A percentile compares a stretch with the other conserved stretches of the same genome.
phyloP scores from a whole-genome alignment of 2,888 invertebrate species.

The Chrysolina oricalcia region DNA sequence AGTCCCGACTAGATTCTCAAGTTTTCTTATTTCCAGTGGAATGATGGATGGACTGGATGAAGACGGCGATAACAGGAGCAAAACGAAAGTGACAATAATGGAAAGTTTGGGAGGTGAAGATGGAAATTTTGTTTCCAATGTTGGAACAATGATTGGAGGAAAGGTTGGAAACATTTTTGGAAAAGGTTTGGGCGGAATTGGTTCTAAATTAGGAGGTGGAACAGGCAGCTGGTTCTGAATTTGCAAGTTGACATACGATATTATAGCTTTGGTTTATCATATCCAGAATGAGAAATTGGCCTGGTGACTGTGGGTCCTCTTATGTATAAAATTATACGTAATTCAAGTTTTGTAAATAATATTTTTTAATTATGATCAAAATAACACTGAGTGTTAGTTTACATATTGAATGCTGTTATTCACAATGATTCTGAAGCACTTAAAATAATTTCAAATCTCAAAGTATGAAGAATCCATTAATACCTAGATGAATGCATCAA shows the following conservation, averaged over 20 bases:
- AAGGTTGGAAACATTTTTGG: constrained; percentile 92
- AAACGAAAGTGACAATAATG: constrained; percentile 77
- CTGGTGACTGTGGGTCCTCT: constrained; percentile 46
- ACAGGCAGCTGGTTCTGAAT: constrained; percentile 88
- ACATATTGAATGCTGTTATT: constrained; percentile 42
- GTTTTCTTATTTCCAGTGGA: constrained; percentile 55
- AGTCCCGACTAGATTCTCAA: no score
- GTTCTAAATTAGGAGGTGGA: constrained; percentile 90
- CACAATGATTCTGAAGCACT: constrained; percentile 40
- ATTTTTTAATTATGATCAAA: constrained; percentile 47
- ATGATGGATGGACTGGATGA: constrained; percentile 73
- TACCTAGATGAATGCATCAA: constrained; percentile 37
- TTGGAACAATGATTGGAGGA: constrained; percentile 89
- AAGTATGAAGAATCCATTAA: constrained; percentile 15
- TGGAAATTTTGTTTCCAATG: constrained; percentile 84
- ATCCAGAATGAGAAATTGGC: constrained; percentile 46
- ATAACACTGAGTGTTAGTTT: constrained; percentile 45
- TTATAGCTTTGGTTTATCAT: constrained; percentile 39
- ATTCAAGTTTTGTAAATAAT: constrained; percentile 48
- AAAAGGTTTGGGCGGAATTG: constrained; percentile 91
- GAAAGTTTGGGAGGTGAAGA: constrained; percentile 80
- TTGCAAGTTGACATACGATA: constrained; percentile 45
- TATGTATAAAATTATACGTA: constrained; percentile 47
- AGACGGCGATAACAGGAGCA: constrained; percentile 76
- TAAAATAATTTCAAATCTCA: constrained; percentile 29